Evolutionary conservation across 1,140 invertebrate genomes (phyloP).

Genomic region (Drosophila saltans): DNA sequence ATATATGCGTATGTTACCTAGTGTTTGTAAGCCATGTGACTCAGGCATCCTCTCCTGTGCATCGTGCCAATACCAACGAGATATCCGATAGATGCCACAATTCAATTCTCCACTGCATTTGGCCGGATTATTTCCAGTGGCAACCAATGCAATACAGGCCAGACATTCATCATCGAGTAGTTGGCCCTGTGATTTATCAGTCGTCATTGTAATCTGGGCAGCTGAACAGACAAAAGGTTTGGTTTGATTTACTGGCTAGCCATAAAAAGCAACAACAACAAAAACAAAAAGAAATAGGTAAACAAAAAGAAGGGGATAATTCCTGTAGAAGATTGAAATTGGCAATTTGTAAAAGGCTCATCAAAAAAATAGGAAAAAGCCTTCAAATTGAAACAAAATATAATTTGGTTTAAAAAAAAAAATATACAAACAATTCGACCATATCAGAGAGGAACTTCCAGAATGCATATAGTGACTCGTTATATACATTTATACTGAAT

Average conservation of each 20-base stretch:
- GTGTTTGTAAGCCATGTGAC: slow-evolving; percentile 2
- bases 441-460: no score
- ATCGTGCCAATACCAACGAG: slow-evolving; percentile 66
- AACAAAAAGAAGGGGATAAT: background rate
- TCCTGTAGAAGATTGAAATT: no score
- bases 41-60: slow-evolving; percentile 24
- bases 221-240: slow-evolving; percentile 27
- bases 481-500: no score
- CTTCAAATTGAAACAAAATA: no score
- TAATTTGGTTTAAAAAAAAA: no score
- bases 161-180: slow-evolving; percentile 46
- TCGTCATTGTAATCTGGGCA: slow-evolving; percentile 42
- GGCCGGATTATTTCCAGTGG: slow-evolving; percentile 42
- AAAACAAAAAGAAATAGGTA: background rate
- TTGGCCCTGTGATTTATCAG: slow-evolving; percentile 5
- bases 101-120: slow-evolving; percentile 30
- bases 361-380: no score
- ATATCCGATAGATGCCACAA: slow-evolving; percentile 76
- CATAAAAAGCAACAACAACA: background rate
- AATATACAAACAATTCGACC: no score
- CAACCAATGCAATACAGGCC: slow-evolving; percentile 46
- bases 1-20: slow-evolving; percentile 26
- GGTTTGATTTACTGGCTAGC: background rate
- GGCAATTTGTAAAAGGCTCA: no score
- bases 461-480: no score